phyloP scores from a whole-genome alignment of 2,113 vertebrate genomes.

The Python bivittatus region DNA sequence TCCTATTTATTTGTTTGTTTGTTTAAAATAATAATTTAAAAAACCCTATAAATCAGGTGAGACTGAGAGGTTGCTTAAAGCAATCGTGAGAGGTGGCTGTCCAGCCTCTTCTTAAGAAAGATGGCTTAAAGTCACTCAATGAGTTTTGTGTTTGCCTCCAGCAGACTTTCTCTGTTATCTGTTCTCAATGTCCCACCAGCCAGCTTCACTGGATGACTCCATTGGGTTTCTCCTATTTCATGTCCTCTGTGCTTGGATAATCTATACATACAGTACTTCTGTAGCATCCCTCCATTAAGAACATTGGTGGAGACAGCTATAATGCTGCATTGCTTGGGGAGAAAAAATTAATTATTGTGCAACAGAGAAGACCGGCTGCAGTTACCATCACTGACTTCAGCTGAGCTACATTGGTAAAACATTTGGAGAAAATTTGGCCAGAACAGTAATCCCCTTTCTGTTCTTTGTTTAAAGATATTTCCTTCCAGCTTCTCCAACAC shows the following conservation, averaged over 20 bases:
- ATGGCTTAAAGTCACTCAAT: not conserved
- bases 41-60: not conserved
- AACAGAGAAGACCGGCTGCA: fast-evolving
- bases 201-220: not conserved
- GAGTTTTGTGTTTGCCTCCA: not conserved
- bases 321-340: not conserved
- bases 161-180: not conserved
- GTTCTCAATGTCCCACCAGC: not conserved
- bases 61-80: too few relatives aligned
- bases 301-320: not conserved
- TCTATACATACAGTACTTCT: not conserved
- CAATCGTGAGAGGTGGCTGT: not conserved
- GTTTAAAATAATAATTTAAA: not conserved
- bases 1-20: not conserved
- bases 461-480: fast-evolving
- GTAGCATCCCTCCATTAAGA: not conserved
- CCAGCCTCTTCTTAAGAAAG: not conserved
- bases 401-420: conserved; percentile 7
- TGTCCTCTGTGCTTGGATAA: not conserved
- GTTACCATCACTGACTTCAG: not conserved
- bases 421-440: fast-evolving
- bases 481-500: not conserved
- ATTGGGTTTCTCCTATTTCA: not conserved
- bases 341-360: not conserved
- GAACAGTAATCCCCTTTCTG: fast-evolving